Evolutionary conservation across 2,888 invertebrate species (phyloP).

Genomic region (Ormyrus thymus): DNA sequence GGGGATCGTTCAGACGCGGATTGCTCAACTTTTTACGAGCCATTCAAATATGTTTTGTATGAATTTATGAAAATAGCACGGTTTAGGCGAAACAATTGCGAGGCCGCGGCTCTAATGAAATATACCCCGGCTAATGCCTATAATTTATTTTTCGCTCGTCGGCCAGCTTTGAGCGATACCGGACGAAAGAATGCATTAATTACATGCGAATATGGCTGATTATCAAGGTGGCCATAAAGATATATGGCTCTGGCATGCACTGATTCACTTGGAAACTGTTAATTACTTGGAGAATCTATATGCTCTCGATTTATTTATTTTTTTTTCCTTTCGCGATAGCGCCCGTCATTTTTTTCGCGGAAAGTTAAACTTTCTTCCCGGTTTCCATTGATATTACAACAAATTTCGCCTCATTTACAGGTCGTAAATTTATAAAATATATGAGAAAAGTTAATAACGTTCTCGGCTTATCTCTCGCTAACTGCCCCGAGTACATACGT

Average conservation of each 20-base stretch:
- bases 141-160: too few relatives aligned
- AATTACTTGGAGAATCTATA: not conserved
- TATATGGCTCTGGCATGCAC: conserved; percentile 1
- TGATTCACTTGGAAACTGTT: conserved; percentile 1
- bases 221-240: not conserved
- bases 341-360: too few relatives aligned
- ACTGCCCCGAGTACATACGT: too few relatives aligned
- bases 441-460: too few relatives aligned
- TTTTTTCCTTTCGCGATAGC: too few relatives aligned
- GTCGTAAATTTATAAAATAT: too few relatives aligned
- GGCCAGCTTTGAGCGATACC: not conserved
- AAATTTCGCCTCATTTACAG: too few relatives aligned
- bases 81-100: conserved; percentile 12
- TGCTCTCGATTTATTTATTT: not conserved
- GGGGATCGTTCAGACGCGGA: conserved; percentile 24
- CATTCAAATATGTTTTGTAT: conserved; percentile 30
- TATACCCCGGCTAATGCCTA: too few relatives aligned
- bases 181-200: conserved; percentile 6
- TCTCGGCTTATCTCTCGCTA: too few relatives aligned
- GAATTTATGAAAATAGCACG: conserved; percentile 36
- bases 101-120: conserved; percentile 4
- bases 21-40: conserved; percentile 49
- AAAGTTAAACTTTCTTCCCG: too few relatives aligned
- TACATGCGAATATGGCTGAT: not conserved
- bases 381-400: too few relatives aligned